Conservation (phyloP, 2,888 invertebrate species). For the Watsonalla binaria region DNA sequence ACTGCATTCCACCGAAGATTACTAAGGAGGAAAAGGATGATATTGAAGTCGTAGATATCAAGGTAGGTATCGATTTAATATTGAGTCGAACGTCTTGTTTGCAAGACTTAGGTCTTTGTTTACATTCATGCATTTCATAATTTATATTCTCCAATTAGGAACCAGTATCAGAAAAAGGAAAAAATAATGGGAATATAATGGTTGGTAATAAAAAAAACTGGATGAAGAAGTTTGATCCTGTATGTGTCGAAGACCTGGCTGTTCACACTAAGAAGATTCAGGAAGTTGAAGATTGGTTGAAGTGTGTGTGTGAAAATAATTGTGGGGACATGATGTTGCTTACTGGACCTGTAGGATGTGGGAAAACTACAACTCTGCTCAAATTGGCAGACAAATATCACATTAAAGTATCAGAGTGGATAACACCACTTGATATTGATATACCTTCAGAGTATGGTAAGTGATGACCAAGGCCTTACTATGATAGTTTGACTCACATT, state of each 20-base stretch:
- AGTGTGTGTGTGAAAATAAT: slow-evolving; percentile 39
- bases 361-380: slow-evolving; percentile 87
- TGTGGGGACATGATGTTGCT: slow-evolving; percentile 81
- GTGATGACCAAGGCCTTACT: neutral
- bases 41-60: neutral
- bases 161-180: neutral
- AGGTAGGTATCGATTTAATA: neutral
- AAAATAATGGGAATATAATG: slow-evolving; percentile 6
- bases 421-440: slow-evolving; percentile 86
- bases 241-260: slow-evolving; percentile 80
- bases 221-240: slow-evolving; percentile 81
- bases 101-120: no score
- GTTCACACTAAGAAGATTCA: slow-evolving; percentile 86
- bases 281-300: slow-evolving; percentile 85
- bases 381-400: slow-evolving; percentile 81
- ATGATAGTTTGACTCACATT: neutral
- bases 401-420: slow-evolving; percentile 86
- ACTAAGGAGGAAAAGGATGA: slow-evolving; percentile 8
- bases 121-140: neutral
- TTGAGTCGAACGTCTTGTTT: no score
- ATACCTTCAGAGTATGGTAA: slow-evolving; percentile 74
- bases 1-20: slow-evolving; percentile 35
- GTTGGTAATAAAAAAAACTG: slow-evolving; percentile 67
- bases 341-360: slow-evolving; percentile 91
- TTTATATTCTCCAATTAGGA: slow-evolving; percentile 5